A percentile compares a stretch with the other conserved stretches of the same genome.
phyloP scores from a whole-genome alignment of 37 sponge, comb jelly and placozoan species.

The Tethya wilhelma region DNA sequence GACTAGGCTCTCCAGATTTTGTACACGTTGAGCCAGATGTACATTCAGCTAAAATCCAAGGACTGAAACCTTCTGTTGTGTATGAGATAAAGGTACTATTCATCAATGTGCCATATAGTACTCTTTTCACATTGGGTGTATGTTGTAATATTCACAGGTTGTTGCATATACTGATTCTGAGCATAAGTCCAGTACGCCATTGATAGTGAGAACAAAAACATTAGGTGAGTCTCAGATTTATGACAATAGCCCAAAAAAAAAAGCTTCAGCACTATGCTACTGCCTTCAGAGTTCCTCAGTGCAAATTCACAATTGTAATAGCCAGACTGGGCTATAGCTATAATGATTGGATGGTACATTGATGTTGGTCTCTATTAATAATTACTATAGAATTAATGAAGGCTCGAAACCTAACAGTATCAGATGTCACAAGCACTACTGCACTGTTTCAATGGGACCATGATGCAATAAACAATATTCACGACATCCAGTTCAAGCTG shows the following conservation, averaged over 20 bases:
- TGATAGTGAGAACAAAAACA: conserved; percentile 27
- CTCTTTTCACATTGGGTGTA: not conserved
- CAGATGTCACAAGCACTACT: conserved; percentile 16
- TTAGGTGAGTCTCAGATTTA: conserved; percentile 23
- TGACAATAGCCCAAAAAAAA: not conserved
- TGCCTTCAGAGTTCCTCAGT: too few species aligned
- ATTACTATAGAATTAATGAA: conserved; percentile 27
- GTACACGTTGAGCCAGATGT: conserved; percentile 20
- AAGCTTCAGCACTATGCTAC: too few species aligned
- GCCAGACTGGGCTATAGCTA: too few species aligned
- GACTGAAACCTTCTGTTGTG: conserved; percentile 40
- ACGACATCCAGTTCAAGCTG: conserved; percentile 60
- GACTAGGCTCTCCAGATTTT: conserved; percentile 35
- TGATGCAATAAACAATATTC: conserved; percentile 33
- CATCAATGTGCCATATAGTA: not conserved
- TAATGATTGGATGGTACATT: too few species aligned
- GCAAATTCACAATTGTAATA: too few species aligned
- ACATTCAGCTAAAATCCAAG: conserved; percentile 17
- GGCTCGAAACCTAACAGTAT: conserved; percentile 33
- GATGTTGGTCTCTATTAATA: not conserved
- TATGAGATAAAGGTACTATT: conserved; percentile 50
- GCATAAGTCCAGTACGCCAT: conserved; percentile 26
- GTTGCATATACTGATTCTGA: conserved; percentile 27
- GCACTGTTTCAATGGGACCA: conserved; percentile 55
- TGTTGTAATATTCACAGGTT: conserved; percentile 25